Base-by-base conservation (phyloP, 1,140 invertebrate species). In the Sarcophaga bullata region DNA sequence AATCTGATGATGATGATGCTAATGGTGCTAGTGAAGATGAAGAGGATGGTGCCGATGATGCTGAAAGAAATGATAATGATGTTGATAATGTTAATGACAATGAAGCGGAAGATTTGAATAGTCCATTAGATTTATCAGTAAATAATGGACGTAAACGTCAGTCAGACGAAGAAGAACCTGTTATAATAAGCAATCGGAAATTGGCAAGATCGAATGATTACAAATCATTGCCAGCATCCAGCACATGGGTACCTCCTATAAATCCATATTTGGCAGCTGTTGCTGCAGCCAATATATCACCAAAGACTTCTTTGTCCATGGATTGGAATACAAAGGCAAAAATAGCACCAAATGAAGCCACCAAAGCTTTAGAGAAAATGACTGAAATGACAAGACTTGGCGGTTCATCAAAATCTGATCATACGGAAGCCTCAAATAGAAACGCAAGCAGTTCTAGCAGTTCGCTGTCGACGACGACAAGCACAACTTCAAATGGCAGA, bases 361-460 rank as follows among this genome's bases (percentile, higher is more conserved):
- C 94, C 11, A 96, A 97, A 89, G 96, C 96, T 46, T 88, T 97
- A 68, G 96, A 97, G 88, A 97, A 97, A 88, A 97, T 98, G 96
- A 96, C 95, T 85, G 96, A 97, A 86, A 91, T 97, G 82, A 97
- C 95, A 85, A 94, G 96, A 86, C 90, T 96, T 8, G 95, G 95
- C 8, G 95, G 95, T 8, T 85, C 86, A 49, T 84, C 85, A 37
- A 85, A 87, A 17, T 84, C 96, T 9, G 95, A 95, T 8, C 85
- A 85, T 3, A 80, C 84, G 1, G 13, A 82, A 50, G 11, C 13
- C 25, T 73, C 25, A 25, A 37, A 78, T 9, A 48, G 50, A 13
- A 9, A 25, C 8, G 19, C n/a, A 7, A 62, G 0, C 17, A 52
- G 19, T n/a, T 52, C 8, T 76, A 75, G 37, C 1, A 37, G 87